Conservation (phyloP, 2,888 invertebrate species). For the Hoplodrina blanda region DNA sequence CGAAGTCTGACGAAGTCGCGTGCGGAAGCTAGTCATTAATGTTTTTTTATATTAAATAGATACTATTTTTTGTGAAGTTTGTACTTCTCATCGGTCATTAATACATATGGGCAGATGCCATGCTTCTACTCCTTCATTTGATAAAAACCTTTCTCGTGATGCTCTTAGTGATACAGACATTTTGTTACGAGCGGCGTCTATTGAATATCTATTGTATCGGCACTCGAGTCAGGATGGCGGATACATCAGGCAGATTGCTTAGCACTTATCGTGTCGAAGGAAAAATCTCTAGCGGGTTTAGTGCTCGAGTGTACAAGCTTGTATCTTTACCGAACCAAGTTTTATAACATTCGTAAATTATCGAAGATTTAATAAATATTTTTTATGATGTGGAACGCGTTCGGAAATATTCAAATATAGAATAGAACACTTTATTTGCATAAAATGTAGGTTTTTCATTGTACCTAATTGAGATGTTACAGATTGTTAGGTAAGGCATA, state of each 20-base stretch:
- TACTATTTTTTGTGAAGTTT: too few relatives aligned
- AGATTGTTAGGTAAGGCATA: too few relatives aligned
- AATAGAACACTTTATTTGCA: too few relatives aligned
- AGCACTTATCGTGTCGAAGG: constrained; percentile 4
- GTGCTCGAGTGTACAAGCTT: not conserved
- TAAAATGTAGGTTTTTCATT: too few relatives aligned
- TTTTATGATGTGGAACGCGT: too few relatives aligned
- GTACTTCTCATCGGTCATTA: not conserved
- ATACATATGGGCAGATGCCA: too few relatives aligned
- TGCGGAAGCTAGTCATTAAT: too few relatives aligned
- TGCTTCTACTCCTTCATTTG: not conserved
- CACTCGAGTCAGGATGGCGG: constrained; percentile 15
- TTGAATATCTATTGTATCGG: constrained; percentile 33
- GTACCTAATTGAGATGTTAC: too few relatives aligned
- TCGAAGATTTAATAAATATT: too few relatives aligned
- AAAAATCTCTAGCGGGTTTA: constrained; percentile 5
- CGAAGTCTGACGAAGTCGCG: too few relatives aligned
- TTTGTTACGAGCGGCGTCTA: constrained; percentile 13
- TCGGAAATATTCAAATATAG: too few relatives aligned
- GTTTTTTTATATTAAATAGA: too few relatives aligned
- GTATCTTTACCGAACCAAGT: not conserved
- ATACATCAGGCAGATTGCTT: constrained; percentile 52
- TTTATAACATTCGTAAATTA: not conserved
- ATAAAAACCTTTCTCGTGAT: constrained; percentile 15
- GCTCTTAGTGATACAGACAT: constrained; percentile 6